A percentile compares a stretch with the other conserved stretches of the same genome.
Evolutionary conservation across 1,140 invertebrate species (phyloP).

Genomic region (Rhagoletis zephyria): DNA sequence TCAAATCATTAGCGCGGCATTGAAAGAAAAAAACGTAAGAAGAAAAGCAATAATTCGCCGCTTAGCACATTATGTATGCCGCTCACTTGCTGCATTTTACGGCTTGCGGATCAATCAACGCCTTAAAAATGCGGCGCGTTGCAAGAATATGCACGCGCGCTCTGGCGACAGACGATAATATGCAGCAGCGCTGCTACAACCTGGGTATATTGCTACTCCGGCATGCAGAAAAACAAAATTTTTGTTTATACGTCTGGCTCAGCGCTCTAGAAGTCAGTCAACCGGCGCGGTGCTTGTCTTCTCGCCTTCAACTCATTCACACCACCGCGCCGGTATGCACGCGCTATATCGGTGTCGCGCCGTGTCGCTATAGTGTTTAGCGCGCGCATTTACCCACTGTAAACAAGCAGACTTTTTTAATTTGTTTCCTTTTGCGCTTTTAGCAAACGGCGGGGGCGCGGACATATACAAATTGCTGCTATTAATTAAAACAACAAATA

Average conservation of each 20-base stretch:
- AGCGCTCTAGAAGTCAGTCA: conserved; percentile 39
- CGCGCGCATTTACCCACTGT: not conserved
- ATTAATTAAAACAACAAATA: conserved; percentile 64
- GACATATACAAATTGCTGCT: conserved; percentile 72
- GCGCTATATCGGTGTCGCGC: not conserved
- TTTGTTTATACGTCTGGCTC: conserved; percentile 66
- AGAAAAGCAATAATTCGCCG: not conserved
- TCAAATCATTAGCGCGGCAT: not conserved
- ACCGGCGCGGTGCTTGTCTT: conserved; percentile 4
- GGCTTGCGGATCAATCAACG: conserved; percentile 69
- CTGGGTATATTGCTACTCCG: not conserved
- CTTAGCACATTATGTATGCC: conserved; percentile 23
- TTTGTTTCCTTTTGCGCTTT: conserved; percentile 58
- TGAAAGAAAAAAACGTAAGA: not conserved
- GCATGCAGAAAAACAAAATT: conserved; percentile 46
- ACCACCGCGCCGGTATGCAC: conserved; percentile 58
- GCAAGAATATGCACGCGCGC: not conserved
- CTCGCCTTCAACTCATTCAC: conserved; percentile 59
- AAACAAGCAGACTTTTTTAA: conserved; percentile 44
- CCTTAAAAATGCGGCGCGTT: conserved; percentile 63
- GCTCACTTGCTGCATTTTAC: conserved; percentile 45
- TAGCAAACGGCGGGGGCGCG: conserved; percentile 65
- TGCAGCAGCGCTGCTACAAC: not conserved
- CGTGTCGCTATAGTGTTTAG: not conserved
- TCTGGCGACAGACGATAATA: not conserved